Evolutionary conservation across 2,113 vertebrate species (phyloP).

Genomic region (Tamias sibiricus): DNA sequence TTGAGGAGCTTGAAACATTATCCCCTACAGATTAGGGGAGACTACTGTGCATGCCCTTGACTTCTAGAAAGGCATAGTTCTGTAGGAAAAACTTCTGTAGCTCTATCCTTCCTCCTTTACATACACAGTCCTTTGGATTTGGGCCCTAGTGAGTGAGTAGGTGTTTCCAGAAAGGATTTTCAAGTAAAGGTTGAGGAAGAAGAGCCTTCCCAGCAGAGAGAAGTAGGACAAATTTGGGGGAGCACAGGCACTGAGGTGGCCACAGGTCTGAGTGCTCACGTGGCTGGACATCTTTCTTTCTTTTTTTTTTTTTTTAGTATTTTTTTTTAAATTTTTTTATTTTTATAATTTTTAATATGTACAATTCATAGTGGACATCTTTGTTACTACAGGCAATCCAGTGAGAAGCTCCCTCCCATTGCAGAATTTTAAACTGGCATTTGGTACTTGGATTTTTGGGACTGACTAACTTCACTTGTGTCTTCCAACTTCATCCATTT

Average conservation of each 20-base stretch:
- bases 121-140: not conserved
- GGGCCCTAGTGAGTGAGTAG: not conserved
- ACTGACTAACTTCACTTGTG: no score
- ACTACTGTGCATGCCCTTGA: not conserved
- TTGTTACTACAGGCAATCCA: no score
- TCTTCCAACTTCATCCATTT: no score
- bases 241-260: not conserved
- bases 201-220: not conserved
- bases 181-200: not conserved
- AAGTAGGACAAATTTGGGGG: not conserved
- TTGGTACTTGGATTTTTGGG: no score
- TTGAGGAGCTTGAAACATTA: not conserved
- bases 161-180: not conserved
- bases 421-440: not conserved
- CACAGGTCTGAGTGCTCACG: fast-evolving
- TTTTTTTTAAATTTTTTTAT: no score
- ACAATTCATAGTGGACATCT: no score
- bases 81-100: not conserved
- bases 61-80: not conserved
- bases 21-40: not conserved
- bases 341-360: no score
- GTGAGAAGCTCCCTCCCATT: not conserved
- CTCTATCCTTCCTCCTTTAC: fast-evolving
- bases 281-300: not conserved
- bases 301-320: no score